phyloP scores from a whole-genome alignment of 2,797 vertebrate genomes.

The Euphonia xanthogaster region DNA sequence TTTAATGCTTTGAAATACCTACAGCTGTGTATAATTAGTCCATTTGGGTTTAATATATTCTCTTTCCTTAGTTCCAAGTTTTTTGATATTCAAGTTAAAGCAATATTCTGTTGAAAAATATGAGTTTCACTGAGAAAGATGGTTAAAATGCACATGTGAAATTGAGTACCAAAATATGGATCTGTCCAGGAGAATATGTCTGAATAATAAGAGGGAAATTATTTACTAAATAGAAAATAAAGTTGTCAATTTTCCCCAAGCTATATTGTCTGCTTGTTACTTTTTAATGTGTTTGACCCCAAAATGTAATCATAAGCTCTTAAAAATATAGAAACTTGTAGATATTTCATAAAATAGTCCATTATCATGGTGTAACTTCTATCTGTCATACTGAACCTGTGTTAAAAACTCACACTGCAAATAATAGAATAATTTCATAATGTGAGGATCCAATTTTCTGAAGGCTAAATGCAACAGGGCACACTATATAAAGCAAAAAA shows the following conservation, averaged over 20 bases:
- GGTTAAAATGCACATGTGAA: background rate
- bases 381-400: background rate
- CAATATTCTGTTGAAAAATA: background rate
- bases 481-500: background rate
- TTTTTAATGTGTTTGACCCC: background rate
- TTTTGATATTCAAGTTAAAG: background rate
- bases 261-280: background rate
- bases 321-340: background rate
- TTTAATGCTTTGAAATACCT: slow-evolving; percentile 44
- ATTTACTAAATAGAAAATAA: background rate
- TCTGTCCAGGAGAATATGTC: background rate
- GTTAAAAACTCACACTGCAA: background rate
- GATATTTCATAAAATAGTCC: background rate
- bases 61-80: background rate
- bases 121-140: background rate
- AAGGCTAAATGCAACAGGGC: background rate
- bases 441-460: background rate
- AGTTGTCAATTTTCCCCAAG: background rate
- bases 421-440: background rate
- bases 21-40: background rate
- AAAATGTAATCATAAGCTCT: background rate
- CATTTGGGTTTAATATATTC: background rate
- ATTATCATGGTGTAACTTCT: background rate
- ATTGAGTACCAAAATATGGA: background rate
- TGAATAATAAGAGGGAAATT: background rate